phyloP scores from a whole-genome alignment of 1,140 invertebrate species.

The Drosophila varians region DNA sequence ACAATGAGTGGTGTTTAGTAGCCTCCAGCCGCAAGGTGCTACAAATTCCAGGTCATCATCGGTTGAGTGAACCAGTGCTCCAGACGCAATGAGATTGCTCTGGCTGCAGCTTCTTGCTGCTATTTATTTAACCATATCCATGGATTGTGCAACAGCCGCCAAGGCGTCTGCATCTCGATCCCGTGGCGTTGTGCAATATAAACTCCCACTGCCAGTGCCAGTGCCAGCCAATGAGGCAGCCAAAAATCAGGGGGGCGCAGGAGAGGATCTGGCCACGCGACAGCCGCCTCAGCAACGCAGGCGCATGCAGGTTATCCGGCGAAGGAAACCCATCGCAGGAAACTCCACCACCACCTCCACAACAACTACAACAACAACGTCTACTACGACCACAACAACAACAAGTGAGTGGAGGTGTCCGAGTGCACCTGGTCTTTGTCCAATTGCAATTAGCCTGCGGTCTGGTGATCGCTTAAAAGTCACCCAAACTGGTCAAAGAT shows the following conservation, averaged over 20 bases:
- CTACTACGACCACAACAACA: conserved; percentile 48
- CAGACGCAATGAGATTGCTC: conserved; percentile 54
- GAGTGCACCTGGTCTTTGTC: conserved; percentile 25
- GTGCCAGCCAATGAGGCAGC: conserved; percentile 31
- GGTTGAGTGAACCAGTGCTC: conserved; percentile 35
- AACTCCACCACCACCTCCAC: conserved; percentile 29
- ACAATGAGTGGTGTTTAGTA: conserved; percentile 23
- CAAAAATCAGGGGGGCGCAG: conserved; percentile 13
- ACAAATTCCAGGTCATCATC: conserved; percentile 15
- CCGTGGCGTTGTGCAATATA: conserved; percentile 69
- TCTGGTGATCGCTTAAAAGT: conserved; percentile 44
- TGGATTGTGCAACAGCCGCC: conserved; percentile 64
- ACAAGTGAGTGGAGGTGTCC: conserved; percentile 59
- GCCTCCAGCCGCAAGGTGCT: conserved; percentile 23
- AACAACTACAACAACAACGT: conserved; percentile 50
- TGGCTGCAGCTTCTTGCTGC: conserved; percentile 54
- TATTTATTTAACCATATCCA: conserved; percentile 22
- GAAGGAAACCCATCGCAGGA: conserved; percentile 41
- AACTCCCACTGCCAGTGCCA: conserved; percentile 45
- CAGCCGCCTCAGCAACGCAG: conserved; percentile 31
- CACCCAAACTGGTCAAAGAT: conserved; percentile 53
- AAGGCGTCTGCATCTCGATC: conserved; percentile 49
- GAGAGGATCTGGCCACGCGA: conserved; percentile 17
- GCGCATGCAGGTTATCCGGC: conserved; percentile 55
- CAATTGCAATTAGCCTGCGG: conserved; percentile 14